Percentiles rank a stretch among this genome's conserved stretches.
These are phyloP conservation scores for Notamacropus eugenii DNA, from an alignment of 2,797 vertebrate genomes.

Conservation along the genomic window DNA sequence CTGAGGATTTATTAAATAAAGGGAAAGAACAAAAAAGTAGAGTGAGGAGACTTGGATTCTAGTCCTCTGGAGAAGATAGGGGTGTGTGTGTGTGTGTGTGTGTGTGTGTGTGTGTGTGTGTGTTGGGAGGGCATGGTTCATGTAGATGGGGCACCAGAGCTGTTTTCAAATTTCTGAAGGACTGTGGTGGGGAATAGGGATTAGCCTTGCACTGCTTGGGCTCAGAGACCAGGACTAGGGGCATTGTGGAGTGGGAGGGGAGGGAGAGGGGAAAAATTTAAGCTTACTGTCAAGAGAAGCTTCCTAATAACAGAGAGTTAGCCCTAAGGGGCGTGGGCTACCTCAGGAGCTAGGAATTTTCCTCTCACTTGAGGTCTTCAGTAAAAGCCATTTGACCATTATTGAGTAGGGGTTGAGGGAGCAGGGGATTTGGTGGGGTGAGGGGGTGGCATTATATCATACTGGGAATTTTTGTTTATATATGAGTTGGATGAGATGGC, in stretches of 20 bases:
- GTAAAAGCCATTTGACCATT: neutral
- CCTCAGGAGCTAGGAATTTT: neutral
- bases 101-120: neutral
- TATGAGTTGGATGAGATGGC: neutral
- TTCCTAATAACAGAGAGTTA: neutral
- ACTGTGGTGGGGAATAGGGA: neutral
- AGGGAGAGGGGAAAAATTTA: fast-evolving
- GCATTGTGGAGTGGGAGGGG: neutral
- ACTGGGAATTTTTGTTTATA: neutral
- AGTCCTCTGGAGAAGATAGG: neutral
- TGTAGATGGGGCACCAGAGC: neutral
- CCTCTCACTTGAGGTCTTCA: neutral
- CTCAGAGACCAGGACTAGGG: neutral
- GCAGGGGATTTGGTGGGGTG: too few relatives aligned
- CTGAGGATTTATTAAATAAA: neutral
- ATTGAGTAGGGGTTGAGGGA: fast-evolving
- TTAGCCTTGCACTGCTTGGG: neutral
- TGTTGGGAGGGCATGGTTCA: neutral
- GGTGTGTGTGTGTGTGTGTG: too few relatives aligned
- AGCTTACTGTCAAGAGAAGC: neutral
- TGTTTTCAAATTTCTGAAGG: neutral
- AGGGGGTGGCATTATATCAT: neutral
- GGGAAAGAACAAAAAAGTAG: neutral
- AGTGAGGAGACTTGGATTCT: neutral
- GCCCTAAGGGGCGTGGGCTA: neutral